These are phyloP conservation scores for Cyrtorhinus lividipennis DNA, from an alignment of 1,140 invertebrate species.

Conservation along the genomic window DNA sequence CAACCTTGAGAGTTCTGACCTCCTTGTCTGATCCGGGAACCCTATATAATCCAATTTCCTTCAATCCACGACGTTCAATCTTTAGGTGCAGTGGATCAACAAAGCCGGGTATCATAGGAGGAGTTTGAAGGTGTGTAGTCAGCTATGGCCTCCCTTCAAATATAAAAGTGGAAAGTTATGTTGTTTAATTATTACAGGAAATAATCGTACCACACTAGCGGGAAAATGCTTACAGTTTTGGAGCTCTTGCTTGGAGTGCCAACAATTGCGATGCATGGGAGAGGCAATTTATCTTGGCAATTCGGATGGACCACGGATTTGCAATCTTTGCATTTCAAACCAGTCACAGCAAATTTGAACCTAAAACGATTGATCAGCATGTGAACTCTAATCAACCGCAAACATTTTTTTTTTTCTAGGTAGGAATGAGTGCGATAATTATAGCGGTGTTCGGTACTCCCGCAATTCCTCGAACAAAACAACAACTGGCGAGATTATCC, in stretches of 20 bases:
- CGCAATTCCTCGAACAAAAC: too few relatives aligned
- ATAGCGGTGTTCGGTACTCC: too few relatives aligned
- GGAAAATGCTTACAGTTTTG: conserved; percentile 29
- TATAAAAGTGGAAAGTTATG: conserved; percentile 20
- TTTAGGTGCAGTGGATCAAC: conserved; percentile 87
- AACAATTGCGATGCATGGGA: conserved; percentile 60
- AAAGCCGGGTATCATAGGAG: conserved; percentile 88
- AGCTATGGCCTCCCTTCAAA: conserved; percentile 48
- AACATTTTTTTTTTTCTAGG: too few relatives aligned
- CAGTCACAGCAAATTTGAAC: conserved; percentile 63
- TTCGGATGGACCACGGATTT: conserved; percentile 57
- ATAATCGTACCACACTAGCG: not conserved
- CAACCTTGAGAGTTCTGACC: conserved; percentile 61
- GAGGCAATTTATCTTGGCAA: conserved; percentile 60
- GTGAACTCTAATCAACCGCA: too few relatives aligned
- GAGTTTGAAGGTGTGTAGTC: conserved; percentile 63
- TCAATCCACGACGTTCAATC: conserved; percentile 70
- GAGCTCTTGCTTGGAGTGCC: conserved; percentile 41
- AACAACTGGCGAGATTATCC: too few relatives aligned
- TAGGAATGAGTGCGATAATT: too few relatives aligned
- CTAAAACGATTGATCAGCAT: too few relatives aligned
- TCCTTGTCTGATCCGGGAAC: conserved; percentile 72
- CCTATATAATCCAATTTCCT: conserved; percentile 79
- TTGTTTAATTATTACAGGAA: not conserved
- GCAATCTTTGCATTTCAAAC: conserved; percentile 63